These are phyloP conservation scores for Diglossa cyanea DNA, from an alignment of 2,797 vertebrate genomes.

Conservation along the genomic window DNA sequence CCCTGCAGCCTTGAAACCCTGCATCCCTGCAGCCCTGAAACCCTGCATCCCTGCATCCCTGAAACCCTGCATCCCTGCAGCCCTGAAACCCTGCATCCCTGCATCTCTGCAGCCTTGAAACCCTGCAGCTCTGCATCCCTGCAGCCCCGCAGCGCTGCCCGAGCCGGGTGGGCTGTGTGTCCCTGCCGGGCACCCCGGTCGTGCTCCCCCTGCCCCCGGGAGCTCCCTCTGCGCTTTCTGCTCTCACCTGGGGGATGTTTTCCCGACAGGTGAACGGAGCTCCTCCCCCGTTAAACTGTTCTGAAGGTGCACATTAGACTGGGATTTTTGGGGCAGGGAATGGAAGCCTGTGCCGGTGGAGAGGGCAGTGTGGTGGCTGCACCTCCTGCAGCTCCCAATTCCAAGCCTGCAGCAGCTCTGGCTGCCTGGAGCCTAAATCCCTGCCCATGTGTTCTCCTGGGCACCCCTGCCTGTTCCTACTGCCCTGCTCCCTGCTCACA, in stretches of 20 bases:
- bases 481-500: background rate
- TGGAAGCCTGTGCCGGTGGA: rapidly evolving
- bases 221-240: background rate
- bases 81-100: no score
- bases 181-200: rapidly evolving
- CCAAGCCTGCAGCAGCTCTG: background rate
- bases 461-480: no score
- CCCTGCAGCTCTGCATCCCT: background rate
- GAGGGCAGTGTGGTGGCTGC: background rate
- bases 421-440: background rate
- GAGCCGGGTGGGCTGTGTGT: rapidly evolving
- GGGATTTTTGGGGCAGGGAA: background rate
- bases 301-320: no score
- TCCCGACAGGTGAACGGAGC: background rate
- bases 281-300: background rate
- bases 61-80: background rate
- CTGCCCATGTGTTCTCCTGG: background rate
- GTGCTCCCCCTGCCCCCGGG: background rate
- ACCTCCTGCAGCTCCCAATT: background rate
- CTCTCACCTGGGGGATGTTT: background rate
- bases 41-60: background rate
- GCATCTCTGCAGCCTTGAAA: rapidly evolving
- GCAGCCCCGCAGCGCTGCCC: rapidly evolving
- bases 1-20: background rate
- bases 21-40: no score